Conservation (phyloP, 2,113 vertebrate genomes). For the Cheirogaleus medius region DNA sequence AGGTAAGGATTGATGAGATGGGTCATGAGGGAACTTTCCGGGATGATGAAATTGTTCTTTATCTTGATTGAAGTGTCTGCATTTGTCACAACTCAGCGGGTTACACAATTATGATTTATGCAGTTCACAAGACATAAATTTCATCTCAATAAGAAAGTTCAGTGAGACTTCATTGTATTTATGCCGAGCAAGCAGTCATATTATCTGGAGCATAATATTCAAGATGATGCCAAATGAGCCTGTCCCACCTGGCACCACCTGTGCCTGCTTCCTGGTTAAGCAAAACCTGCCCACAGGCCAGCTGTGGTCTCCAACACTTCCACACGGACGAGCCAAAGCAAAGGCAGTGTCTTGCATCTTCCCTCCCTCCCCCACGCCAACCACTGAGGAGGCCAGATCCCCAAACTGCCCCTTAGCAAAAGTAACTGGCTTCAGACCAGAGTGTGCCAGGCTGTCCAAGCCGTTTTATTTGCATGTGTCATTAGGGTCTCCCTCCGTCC, state of each 20-base stretch:
- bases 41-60: constrained; percentile 3
- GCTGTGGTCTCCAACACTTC: too few species aligned
- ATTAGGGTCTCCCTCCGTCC: too few species aligned
- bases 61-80: not conserved
- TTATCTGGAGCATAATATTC: not conserved
- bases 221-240: not conserved
- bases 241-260: not conserved
- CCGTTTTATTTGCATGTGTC: not conserved
- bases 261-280: not conserved
- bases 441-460: not conserved
- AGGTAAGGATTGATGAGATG: not conserved
- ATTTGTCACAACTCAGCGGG: not conserved
- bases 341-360: not conserved
- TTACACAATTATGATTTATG: constrained; percentile 24
- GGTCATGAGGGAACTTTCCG: not conserved
- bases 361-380: not conserved
- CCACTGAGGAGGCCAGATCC: not conserved
- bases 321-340: not conserved
- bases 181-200: not conserved
- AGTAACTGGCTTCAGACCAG: too few species aligned
- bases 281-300: not conserved
- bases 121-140: constrained; percentile 36
- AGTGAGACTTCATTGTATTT: not conserved
- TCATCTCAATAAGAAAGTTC: constrained; percentile 22
- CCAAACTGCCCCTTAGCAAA: not conserved